phyloP scores from a whole-genome alignment of 2,797 vertebrate species.

The Picus viridis region DNA sequence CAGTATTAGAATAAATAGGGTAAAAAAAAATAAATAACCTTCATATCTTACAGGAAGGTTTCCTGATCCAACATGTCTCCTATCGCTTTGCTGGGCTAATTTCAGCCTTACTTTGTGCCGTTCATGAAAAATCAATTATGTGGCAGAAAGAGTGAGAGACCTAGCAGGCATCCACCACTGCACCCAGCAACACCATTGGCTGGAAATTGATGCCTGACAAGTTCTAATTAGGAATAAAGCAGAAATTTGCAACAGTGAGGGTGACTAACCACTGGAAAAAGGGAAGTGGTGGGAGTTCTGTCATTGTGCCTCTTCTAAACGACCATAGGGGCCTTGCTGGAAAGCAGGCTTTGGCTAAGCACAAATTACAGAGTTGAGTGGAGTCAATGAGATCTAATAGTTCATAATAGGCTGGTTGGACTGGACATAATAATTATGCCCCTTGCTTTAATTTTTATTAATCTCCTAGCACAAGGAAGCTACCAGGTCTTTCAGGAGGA shows the following conservation, averaged over 20 bases:
- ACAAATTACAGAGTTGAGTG: background rate
- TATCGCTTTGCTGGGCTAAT: conserved; percentile 46
- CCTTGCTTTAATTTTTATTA: background rate
- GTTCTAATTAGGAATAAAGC: conserved; percentile 49
- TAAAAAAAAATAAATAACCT: conserved; percentile 64
- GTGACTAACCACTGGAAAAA: conserved; percentile 50
- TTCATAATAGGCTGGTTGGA: background rate
- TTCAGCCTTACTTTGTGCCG: conserved; percentile 29
- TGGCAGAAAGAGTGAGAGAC: conserved; percentile 40
- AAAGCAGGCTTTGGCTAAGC: background rate
- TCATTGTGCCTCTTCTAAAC: background rate
- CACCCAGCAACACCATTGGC: background rate
- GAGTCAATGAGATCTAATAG: background rate
- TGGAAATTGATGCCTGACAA: conserved; percentile 36
- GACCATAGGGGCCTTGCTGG: background rate
- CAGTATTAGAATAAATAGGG: conserved; percentile 54
- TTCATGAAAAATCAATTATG: conserved; percentile 62
- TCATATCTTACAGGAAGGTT: conserved; percentile 24
- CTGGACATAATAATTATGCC: background rate
- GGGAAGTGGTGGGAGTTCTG: background rate
- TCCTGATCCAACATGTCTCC: background rate
- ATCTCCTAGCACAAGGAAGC: background rate
- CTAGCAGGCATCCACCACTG: conserved; percentile 19
- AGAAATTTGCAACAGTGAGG: conserved; percentile 30
- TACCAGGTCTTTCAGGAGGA: background rate